Evolutionary conservation across 1,140 invertebrate species (phyloP), one percentile per base, ranked within the genome.

Genomic region (Bombus huntii): DNA sequence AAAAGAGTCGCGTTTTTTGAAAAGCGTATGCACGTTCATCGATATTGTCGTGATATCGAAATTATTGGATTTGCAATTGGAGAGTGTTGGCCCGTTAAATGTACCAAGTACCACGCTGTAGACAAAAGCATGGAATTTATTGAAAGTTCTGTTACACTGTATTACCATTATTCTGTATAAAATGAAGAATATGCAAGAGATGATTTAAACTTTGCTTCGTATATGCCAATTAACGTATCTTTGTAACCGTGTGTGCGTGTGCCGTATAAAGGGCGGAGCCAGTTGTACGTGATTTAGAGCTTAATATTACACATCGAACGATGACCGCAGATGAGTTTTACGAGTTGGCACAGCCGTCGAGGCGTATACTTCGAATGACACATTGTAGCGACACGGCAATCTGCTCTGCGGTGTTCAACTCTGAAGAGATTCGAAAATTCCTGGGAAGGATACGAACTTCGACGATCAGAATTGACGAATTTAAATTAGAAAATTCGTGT

Each of bases 291-390:
- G 78, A 81, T 85, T 85, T 81, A 73, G 71, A 78, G 77, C 71
- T 81, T 75, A 81, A 85, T 85, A 85, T 81, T 70, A 71, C 44
- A 75, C 77, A 42, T 57, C 77, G 76, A 85, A 57, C 92, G 89
- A 92, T 93, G 92, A 93, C 92, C 93, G 88, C 94, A 93, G 94
- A 94, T 94, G 93, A 93, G 92, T 94, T 94, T 94, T 94, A 94
- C 91, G 94, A 94, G 92, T 92, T 91, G 85, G 90, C 87, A 91
- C 92, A 92, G 92, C 90, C 92, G 90, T 92, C 91, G 87, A 75
- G 72, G 81, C 89, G 91, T 87, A 91, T 87, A 88, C 89, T 90
- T 91, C 66, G 72, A 91, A 90, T 88, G 92, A 93, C 91, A 91
- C 91, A 92, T 93, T 91, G 37, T 88, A 83, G 86, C 87, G 47